Evolutionary conservation across 92 coral and sea anemone genomes (phyloP), one percentile per base, ranked within the genome.

Genomic region (Muricea muricata): DNA sequence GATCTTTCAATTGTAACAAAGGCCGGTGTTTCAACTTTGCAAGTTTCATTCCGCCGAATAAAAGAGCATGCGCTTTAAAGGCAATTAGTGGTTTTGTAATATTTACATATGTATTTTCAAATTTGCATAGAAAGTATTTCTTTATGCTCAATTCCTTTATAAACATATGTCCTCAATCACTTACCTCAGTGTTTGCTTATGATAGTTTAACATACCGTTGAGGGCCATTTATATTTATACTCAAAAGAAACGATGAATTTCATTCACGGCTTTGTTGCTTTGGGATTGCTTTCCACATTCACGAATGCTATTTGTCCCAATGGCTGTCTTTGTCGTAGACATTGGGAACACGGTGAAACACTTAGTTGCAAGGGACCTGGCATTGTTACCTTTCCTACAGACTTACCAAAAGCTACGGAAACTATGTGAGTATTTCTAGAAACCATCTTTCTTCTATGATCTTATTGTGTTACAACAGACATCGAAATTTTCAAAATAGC

Each of bases 91-190:
- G 60, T 4, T 17, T 52, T 52, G 70, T 55, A 63, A 63, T n/a
- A n/a, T 63, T 63, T 25, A 39, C 70, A 63, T 63, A 63, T 28
- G 30, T 52, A 18, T 20, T 52, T 52, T 52, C 18, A 17, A 8
- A 52, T 52, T 29, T 65, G 31, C 65, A 47, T 75, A 47, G 4
- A 4, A 28, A 21, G 35, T 21, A 48, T 47, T 39, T 18, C 24
- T 73, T 33, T 76, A 34, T 76, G 21, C 2, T 55, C 20, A 10
- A 18, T 26, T 41, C 20, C 6, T 42, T 18, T 58, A 34, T 40
- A 57, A 56, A 58, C 54, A 78, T 30, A 47, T n/a, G n/a, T 78
- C 29, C 65, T 31, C 83, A 56, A 78, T 78, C 83, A 75, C 71
- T 78, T 78, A 76, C 52, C 3, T 23, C 21, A 14, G 54, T 78